Percentiles rank a stretch among this genome's conserved stretches.
These are phyloP conservation scores for Eristalis tenax DNA, from an alignment of 2,888 invertebrate genomes.

Conservation along the genomic window DNA sequence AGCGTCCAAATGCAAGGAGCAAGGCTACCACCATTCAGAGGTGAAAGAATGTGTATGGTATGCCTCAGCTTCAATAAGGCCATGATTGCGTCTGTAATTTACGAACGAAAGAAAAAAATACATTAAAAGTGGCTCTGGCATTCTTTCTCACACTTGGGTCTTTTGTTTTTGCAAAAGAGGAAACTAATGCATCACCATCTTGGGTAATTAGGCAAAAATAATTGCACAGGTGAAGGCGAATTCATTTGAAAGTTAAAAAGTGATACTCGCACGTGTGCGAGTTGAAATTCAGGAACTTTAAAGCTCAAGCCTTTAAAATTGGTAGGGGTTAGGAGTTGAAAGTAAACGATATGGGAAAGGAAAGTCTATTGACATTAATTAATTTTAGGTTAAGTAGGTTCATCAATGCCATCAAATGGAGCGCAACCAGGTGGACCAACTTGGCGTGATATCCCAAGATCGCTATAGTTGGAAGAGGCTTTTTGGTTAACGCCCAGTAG, in stretches of 20 bases:
- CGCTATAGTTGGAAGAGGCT: no score
- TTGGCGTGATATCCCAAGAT: no score
- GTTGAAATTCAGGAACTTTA: no score
- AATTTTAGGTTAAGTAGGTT: no score
- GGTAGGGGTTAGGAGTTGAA: no score
- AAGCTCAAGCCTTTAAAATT: no score
- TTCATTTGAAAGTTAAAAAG: neutral
- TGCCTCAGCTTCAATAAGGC: constrained; percentile 32
- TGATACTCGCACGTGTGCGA: neutral
- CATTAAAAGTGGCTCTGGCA: constrained; percentile 23
- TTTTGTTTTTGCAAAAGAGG: neutral
- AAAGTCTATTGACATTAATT: no score
- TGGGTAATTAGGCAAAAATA: constrained; percentile 47
- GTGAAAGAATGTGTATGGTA: constrained; percentile 28
- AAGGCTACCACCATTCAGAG: constrained; percentile 4
- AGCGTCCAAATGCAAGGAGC: neutral
- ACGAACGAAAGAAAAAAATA: constrained; percentile 1
- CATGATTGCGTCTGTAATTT: constrained; percentile 53
- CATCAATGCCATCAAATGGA: no score
- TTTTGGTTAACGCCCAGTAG: no score
- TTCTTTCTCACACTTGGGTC: neutral
- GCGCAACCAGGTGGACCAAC: no score
- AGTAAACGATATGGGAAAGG: no score
- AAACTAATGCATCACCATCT: constrained; percentile 45
- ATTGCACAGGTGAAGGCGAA: constrained; percentile 24